Evolutionary conservation across 35 echinoderm and acorn worm species (phyloP), one percentile per base, ranked within the genome.

Genomic region (Ophioderma brevispina): DNA sequence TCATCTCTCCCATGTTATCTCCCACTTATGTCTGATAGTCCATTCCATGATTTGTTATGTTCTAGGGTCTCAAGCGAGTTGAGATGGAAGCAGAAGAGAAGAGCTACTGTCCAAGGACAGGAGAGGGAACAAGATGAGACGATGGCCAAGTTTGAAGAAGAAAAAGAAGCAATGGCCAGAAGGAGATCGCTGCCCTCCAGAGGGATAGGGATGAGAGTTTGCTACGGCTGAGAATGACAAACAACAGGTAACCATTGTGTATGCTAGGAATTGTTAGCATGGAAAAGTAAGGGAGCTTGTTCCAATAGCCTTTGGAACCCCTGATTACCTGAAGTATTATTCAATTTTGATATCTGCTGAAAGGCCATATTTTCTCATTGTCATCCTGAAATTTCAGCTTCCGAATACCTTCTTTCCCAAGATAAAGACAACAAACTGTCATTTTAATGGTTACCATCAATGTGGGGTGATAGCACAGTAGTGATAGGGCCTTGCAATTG

Each of bases 221-320:
- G 38, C 87, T 98, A 77, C 78, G 88, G 96, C 96, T 34, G 96
- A 98, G 41, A 98, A 98, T 90, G 91, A 94, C 56, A 98, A 95
- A 89, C 96, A 98, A 55, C 96, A 98, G 96, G 95, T 97, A 84
- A 88, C 21, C 21, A 21, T 52, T 52, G 46, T 52, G 46, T 11
- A 52, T 52, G 8, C 8, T 21, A 52, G 21, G 8, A 52, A 52
- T 21, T 11, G 21, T 8, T 52, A 11, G 21, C 46, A 8, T 52
- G 46, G 46, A 11, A 21, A 11, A 52, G 21, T 52, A 8, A 52
- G 46, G 46, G 46, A 8, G 21, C 21, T 52, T 52, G 21, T 52
- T 11, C 8, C 8, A 52, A 21, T n/a, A n/a, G n/a, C n/a, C n/a
- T n/a, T n/a, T 8, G 46, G 46, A 52, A 52, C 46, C 46, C 21